Conservation (phyloP, 2,888 invertebrate species). For the Drosophila picticornis region DNA sequence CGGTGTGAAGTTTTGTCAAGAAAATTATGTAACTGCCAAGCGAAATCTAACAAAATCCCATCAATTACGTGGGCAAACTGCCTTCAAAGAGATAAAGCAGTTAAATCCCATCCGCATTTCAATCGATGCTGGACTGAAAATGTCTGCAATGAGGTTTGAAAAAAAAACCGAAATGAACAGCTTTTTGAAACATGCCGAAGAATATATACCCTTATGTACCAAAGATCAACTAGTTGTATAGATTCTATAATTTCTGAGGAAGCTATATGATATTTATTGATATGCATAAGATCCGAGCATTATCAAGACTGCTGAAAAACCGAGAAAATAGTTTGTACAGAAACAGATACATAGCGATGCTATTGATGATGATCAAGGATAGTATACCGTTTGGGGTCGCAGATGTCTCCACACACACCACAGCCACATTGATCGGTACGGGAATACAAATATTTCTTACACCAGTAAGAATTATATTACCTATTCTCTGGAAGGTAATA, state of each 20-base stretch:
- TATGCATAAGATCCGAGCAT: too few species aligned
- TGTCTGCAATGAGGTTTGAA: not conserved
- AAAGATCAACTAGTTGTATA: not conserved
- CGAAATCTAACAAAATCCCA: conserved; percentile 9
- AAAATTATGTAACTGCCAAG: conserved; percentile 9
- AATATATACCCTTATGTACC: not conserved
- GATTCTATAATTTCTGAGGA: not conserved
- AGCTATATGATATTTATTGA: not conserved
- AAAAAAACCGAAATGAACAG: not conserved
- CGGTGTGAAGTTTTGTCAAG: conserved; percentile 26
- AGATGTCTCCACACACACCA: too few species aligned
- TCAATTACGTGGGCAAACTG: not conserved
- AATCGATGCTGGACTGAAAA: not conserved
- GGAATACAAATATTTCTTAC: too few species aligned
- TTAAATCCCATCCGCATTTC: not conserved
- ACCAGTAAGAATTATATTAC: not conserved
- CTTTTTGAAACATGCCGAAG: not conserved
- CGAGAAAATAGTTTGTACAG: too few species aligned
- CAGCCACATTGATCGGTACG: too few species aligned
- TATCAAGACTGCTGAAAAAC: not conserved
- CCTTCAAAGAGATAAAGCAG: not conserved
- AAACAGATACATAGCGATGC: too few species aligned
- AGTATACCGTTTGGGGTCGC: not conserved
- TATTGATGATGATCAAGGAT: not conserved
- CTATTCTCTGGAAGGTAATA: not conserved